These are phyloP conservation scores for Peribatodes rhomboidaria DNA, from an alignment of 2,888 invertebrate species.

Conservation along the genomic window DNA sequence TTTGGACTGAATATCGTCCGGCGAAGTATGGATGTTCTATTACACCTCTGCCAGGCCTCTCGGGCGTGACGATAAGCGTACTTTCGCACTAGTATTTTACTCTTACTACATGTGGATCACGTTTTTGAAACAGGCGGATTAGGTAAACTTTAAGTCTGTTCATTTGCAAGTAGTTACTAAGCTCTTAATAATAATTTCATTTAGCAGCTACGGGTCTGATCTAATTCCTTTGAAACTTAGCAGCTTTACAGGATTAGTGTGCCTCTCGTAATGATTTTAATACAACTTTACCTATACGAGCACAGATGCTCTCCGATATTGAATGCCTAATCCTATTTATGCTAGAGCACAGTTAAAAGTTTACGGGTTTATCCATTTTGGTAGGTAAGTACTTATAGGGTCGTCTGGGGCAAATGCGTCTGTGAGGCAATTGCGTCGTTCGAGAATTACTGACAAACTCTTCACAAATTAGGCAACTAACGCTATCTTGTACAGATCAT, in stretches of 20 bases:
- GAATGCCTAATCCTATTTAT: not conserved
- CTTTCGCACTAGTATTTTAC: no score
- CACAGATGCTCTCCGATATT: slow-evolving; percentile 17
- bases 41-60: no score
- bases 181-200: slow-evolving; percentile 45
- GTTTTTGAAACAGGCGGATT: slow-evolving; percentile 17
- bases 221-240: slow-evolving; percentile 44
- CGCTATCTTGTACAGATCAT: no score
- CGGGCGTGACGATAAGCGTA: no score
- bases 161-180: slow-evolving; percentile 30
- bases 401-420: no score
- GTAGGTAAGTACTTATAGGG: not conserved
- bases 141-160: slow-evolving; percentile 31
- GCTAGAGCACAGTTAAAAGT: not conserved
- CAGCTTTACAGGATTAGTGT: slow-evolving; percentile 41
- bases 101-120: not conserved
- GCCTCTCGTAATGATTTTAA: slow-evolving; percentile 44
- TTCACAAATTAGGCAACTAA: no score
- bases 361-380: not conserved
- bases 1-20: no score
- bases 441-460: no score
- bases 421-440: no score
- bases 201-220: slow-evolving; percentile 38
- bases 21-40: no score
- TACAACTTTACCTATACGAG: slow-evolving; percentile 31